phyloP scores from a whole-genome alignment of 2,888 invertebrate genomes.

The Cryptocephalus moraei region DNA sequence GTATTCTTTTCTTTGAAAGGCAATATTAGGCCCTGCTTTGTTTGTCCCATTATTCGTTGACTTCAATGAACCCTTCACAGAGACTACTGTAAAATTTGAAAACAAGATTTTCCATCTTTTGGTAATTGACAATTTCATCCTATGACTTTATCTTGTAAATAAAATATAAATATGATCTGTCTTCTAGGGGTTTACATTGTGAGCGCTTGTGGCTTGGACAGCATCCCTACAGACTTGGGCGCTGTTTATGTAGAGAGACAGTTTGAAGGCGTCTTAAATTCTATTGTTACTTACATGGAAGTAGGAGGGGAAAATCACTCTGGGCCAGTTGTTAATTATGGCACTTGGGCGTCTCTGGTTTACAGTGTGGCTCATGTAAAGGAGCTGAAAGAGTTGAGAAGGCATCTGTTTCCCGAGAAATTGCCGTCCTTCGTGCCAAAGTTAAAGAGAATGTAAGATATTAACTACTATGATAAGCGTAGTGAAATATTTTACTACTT shows the following conservation, averaged over 20 bases:
- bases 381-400: conserved; percentile 56
- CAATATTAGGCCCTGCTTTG: no score
- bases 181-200: conserved; percentile 62
- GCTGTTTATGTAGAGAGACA: conserved; percentile 65
- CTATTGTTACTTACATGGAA: conserved; percentile 60
- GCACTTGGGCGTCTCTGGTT: conserved; percentile 84
- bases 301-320: conserved; percentile 26
- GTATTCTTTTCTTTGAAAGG: no score
- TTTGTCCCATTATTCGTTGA: no score
- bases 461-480: neutral
- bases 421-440: conserved; percentile 49
- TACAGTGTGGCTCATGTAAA: conserved; percentile 57
- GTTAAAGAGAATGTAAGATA: conserved; percentile 31
- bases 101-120: no score
- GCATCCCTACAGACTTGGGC: conserved; percentile 84
- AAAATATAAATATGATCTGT: neutral
- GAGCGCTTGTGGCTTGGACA: conserved; percentile 90
- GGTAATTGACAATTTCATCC: no score
- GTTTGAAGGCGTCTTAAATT: conserved; percentile 72
- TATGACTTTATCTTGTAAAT: no score
- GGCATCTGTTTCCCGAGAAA: conserved; percentile 49
- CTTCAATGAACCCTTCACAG: no score
- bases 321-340: conserved; percentile 59
- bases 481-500: neutral
- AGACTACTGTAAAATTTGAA: no score